Conservation (phyloP, 1,140 invertebrate species). For the Trichogramma pretiosum region DNA sequence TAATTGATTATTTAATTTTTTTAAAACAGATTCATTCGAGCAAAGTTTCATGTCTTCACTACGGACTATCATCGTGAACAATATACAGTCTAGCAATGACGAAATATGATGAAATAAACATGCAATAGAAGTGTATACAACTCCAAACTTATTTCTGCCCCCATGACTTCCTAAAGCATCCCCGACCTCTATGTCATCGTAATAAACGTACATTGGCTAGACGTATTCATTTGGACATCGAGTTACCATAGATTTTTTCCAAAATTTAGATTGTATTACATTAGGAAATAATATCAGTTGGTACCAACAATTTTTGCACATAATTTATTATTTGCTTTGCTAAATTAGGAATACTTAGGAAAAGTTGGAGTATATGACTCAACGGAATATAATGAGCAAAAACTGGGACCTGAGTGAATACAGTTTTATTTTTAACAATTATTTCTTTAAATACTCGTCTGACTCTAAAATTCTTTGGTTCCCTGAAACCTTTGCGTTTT, state of each 20-base stretch:
- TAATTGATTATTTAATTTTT: constrained; percentile 15
- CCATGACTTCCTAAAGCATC: constrained; percentile 10
- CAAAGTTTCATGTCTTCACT: constrained; percentile 9
- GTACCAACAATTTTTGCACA: constrained; percentile 3
- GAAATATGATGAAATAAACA: constrained; percentile 9
- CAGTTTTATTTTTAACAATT: neutral
- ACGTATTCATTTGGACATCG: neutral
- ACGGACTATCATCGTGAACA: constrained; percentile 11
- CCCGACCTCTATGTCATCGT: constrained; percentile 13
- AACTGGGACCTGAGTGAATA: neutral
- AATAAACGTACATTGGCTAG: constrained; percentile 11
- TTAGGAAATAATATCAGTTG: constrained; percentile 8
- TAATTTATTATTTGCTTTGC: constrained; percentile 5
- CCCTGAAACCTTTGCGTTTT: constrained; percentile 5
- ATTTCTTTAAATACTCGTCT: neutral
- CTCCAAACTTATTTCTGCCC: constrained; percentile 15
- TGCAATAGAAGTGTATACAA: constrained; percentile 12
- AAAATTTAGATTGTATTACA: constrained; percentile 12
- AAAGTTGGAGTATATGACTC: constrained; percentile 1
- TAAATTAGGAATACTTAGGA: constrained; percentile 6
- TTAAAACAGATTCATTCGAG: constrained; percentile 8
- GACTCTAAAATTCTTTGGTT: neutral
- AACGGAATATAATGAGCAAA: constrained; percentile 1
- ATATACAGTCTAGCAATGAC: constrained; percentile 7
- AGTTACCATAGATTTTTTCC: neutral